Evolutionary conservation across 2,113 vertebrate genomes (phyloP).

Genomic region (Zingel zingel): DNA sequence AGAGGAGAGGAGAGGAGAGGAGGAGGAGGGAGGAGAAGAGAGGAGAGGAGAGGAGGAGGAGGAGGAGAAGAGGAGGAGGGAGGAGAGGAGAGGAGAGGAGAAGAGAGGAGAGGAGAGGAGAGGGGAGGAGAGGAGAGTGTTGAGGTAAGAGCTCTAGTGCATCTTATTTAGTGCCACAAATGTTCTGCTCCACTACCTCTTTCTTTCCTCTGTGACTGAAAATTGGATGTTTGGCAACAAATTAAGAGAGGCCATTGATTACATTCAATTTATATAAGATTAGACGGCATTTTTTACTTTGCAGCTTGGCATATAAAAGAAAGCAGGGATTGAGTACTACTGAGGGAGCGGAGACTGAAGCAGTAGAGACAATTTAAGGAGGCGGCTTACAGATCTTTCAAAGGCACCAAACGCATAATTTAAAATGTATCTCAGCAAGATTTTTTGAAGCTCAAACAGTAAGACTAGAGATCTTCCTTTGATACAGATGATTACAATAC

Average conservation of each 20-base stretch:
- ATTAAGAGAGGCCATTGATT: slow-evolving; percentile 42
- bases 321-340: neutral
- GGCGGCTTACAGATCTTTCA: slow-evolving; percentile 29
- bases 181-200: slow-evolving; percentile 23
- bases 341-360: neutral
- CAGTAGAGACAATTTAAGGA: slow-evolving; percentile 21
- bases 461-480: neutral
- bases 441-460: slow-evolving; percentile 15
- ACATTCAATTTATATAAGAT: slow-evolving; percentile 7
- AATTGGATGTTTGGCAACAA: slow-evolving; percentile 45
- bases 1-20: no score
- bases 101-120: neutral
- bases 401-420: slow-evolving; percentile 26
- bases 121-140: neutral
- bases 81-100: neutral
- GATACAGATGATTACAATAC: slow-evolving; percentile 3
- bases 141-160: neutral
- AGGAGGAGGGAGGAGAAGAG: neutral
- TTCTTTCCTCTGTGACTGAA: slow-evolving; percentile 42
- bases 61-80: no score
- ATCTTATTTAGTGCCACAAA: slow-evolving; percentile 40
- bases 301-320: slow-evolving; percentile 14
- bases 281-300: neutral
- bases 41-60: neutral
- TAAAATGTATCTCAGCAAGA: slow-evolving; percentile 16